Evolutionary conservation across 1,140 invertebrate genomes (phyloP), one percentile per base, ranked within the genome.

Genomic region (Notospermus geniculatus): DNA sequence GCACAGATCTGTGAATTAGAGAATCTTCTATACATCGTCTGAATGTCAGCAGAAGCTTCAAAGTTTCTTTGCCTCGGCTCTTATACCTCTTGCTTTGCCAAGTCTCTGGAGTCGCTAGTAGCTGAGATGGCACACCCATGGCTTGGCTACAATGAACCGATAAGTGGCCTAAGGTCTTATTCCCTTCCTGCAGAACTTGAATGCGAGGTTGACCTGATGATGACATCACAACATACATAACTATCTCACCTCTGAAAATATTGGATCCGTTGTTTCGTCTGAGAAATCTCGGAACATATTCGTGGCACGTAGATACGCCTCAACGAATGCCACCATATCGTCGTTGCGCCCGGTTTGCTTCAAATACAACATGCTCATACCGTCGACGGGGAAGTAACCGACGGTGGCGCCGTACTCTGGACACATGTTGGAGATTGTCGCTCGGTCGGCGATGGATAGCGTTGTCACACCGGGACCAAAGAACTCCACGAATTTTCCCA

Each of bases 401-500:
- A 95, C 88, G 0, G 96, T 98, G 9, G 96, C 96, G 25, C 97
- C 86, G 88, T 94, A 76, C 92, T 96, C 36, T 87, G 97, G 62
- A 89, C 95, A 97, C 96, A 98, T 98, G 82, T 98, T 98, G 36
- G 84, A 82, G 56, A 87, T 85, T 1, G 85, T 87, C 0, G 85
- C 84, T 63, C 97, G 80, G 82, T 98, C 97, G 2, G 96, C 95
- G 56, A 99, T 94, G 52, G 92, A 95, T 1, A 99, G 80, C 60
- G 90, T 87, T 0, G 87, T 77, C 11, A 98, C 92, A 9, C 96
- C 95, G 0, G 92, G 88, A 0, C 97, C 97, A 79, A 92, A 98
- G 82, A 99, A 99, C 83, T 98, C 96, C 1, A 98, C 95, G 83
- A 98, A 99, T 77, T 98, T 98, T 46, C 94, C 95, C 50, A 98